A percentile compares a stretch with the other conserved stretches of the same genome.
Conservation (phyloP, 2,797 vertebrate genomes). For the Liasis olivaceus region DNA sequence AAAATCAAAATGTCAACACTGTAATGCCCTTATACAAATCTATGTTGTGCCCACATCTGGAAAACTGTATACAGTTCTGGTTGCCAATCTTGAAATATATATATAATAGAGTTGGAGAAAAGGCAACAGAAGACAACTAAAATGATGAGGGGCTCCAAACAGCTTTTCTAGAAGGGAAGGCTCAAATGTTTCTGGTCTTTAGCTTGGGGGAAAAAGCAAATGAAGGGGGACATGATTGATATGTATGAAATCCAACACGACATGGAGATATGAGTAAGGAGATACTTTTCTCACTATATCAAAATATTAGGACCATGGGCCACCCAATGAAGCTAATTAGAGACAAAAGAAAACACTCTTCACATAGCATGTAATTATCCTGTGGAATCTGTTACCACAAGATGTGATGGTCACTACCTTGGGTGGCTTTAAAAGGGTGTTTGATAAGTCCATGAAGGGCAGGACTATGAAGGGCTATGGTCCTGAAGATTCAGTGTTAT, state of each 20-base stretch:
- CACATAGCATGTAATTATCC: background rate
- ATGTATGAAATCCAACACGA: background rate
- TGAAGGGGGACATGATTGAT: background rate
- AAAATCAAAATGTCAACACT: no score
- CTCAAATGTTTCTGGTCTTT: background rate
- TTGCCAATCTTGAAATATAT: no score
- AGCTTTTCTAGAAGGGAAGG: background rate
- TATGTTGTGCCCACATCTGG: no score
- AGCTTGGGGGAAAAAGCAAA: background rate
- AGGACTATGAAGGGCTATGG: background rate
- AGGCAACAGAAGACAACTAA: background rate
- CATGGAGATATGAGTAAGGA: background rate
- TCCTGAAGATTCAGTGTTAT: background rate
- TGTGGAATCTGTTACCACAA: background rate
- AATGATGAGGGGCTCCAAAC: background rate
- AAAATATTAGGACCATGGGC: background rate
- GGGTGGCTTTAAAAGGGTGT: background rate
- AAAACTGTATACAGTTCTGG: no score
- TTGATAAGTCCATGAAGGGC: background rate
- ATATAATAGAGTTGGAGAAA: background rate
- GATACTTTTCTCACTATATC: background rate
- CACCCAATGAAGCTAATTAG: background rate
- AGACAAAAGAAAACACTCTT: background rate
- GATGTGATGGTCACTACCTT: background rate
- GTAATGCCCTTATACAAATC: no score